A percentile compares a stretch with the other conserved stretches of the same genome.
phyloP scores from a whole-genome alignment of 2,888 invertebrate species.

The Endotricha flammealis region DNA sequence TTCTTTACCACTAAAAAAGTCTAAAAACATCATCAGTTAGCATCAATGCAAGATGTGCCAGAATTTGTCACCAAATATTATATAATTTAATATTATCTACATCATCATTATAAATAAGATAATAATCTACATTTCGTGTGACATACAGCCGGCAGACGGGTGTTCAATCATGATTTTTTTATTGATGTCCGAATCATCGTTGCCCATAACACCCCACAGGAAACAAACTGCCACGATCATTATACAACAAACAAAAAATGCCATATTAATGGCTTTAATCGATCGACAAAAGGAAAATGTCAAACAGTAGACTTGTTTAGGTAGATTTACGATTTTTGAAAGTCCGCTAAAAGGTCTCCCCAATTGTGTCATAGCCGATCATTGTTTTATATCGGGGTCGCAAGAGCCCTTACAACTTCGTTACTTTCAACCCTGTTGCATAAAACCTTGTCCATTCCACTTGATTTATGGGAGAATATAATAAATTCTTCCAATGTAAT shows the following conservation, averaged over 20 bases:
- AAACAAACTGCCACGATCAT: conserved; percentile 36
- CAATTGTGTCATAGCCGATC: conserved; percentile 7
- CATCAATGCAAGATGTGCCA: background rate
- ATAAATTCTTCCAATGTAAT: no score
- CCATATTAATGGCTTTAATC: conserved; percentile 29
- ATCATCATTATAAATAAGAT: conserved; percentile 9
- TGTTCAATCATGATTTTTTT: conserved; percentile 25
- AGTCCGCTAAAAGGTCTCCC: conserved; percentile 12
- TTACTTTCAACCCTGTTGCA: no score
- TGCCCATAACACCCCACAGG: conserved; percentile 20
- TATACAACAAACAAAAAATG: conserved; percentile 40
- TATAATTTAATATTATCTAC: background rate
- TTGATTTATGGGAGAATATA: no score
- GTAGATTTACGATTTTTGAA: conserved; percentile 4
- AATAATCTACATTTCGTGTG: conserved; percentile 17
- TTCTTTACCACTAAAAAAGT: no score
- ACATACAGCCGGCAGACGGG: conserved; percentile 11
- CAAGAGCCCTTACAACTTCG: background rate
- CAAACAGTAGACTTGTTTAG: conserved; percentile 18
- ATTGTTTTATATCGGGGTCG: conserved; percentile 4
- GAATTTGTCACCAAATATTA: conserved; percentile 6
- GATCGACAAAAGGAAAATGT: conserved; percentile 32
- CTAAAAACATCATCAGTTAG: no score
- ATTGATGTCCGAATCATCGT: background rate
- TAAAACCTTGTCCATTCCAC: no score